Percentiles rank a stretch among this genome's conserved stretches.
These are phyloP conservation scores for Leucophenga varia DNA, from an alignment of 1,140 invertebrate species.

Conservation along the genomic window DNA sequence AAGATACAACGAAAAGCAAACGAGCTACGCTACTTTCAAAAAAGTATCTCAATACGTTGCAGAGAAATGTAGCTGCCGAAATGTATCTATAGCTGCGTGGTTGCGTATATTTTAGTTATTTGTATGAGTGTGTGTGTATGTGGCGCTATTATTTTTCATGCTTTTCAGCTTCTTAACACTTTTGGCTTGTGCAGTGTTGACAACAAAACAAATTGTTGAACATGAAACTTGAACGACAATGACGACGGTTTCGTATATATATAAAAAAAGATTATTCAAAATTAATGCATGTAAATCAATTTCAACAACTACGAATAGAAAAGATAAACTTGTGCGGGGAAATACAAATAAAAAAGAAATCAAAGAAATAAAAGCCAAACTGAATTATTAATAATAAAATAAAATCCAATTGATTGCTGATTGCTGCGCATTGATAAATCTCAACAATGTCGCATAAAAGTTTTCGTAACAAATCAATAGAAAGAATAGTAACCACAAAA, in stretches of 20 bases:
- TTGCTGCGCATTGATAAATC: constrained; percentile 11
- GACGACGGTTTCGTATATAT: neutral
- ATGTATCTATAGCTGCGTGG: constrained; percentile 15
- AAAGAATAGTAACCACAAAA: too few relatives aligned
- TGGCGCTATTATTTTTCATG: too few relatives aligned
- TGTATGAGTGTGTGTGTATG: neutral
- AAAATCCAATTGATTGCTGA: constrained; percentile 10
- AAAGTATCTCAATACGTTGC: too few relatives aligned
- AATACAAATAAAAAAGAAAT: constrained; percentile 8
- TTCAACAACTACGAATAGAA: too few relatives aligned
- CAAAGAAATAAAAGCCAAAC: constrained; percentile 13
- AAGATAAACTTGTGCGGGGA: too few relatives aligned
- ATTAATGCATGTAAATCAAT: constrained; percentile 49
- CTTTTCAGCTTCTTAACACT: constrained; percentile 30
- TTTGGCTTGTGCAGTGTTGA: constrained; percentile 30
- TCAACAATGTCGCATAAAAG: constrained; percentile 11
- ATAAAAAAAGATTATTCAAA: constrained; percentile 13
- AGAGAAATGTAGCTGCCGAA: too few relatives aligned
- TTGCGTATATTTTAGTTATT: too few relatives aligned
- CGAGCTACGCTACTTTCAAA: too few relatives aligned
- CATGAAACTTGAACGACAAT: constrained; percentile 32
- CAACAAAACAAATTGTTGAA: constrained; percentile 50
- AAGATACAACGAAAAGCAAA: too few relatives aligned
- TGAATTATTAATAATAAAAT: constrained; percentile 20
- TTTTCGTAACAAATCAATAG: constrained; percentile 22